phyloP scores from a whole-genome alignment of 2,113 vertebrate genomes.

The Ranitomeya variabilis region DNA sequence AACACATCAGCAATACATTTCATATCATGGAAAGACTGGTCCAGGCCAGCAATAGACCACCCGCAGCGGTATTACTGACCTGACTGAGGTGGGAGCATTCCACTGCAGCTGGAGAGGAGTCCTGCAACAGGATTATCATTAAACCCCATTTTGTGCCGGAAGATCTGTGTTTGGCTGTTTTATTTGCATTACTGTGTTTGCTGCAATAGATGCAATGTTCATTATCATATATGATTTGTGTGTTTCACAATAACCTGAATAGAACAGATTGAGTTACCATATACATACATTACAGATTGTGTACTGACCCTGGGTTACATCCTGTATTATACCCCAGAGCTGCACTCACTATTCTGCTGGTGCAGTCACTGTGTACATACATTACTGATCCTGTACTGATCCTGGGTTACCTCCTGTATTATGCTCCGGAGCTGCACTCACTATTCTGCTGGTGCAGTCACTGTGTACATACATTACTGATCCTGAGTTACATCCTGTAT shows the following conservation, averaged over 20 bases:
- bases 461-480: too few species aligned
- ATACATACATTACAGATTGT: background rate
- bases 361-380: too few species aligned
- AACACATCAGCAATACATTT: slow-evolving; percentile 33
- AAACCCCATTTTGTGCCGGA: slow-evolving; percentile 35
- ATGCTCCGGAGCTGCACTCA: too few species aligned
- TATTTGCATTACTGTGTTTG: background rate
- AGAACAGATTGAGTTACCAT: background rate
- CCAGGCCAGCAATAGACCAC: background rate
- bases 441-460: too few species aligned
- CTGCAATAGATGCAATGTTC: background rate
- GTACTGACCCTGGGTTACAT: background rate
- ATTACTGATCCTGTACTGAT: too few species aligned
- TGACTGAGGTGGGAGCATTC: background rate
- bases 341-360: too few species aligned
- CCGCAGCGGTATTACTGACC: background rate
- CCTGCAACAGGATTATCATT: slow-evolving; percentile 29
- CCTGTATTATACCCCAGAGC: too few species aligned
- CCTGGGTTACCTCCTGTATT: too few species aligned
- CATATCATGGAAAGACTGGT: slow-evolving; percentile 31
- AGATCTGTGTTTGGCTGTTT: background rate
- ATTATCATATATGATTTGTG: too few species aligned
- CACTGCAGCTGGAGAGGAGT: background rate
- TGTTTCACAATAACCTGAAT: too few species aligned
- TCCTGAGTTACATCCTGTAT: too few species aligned